Percentiles rank a stretch among this genome's conserved stretches.
phyloP scores from a whole-genome alignment of 2,797 vertebrate species.

The Rhabdophis nuchalis region DNA sequence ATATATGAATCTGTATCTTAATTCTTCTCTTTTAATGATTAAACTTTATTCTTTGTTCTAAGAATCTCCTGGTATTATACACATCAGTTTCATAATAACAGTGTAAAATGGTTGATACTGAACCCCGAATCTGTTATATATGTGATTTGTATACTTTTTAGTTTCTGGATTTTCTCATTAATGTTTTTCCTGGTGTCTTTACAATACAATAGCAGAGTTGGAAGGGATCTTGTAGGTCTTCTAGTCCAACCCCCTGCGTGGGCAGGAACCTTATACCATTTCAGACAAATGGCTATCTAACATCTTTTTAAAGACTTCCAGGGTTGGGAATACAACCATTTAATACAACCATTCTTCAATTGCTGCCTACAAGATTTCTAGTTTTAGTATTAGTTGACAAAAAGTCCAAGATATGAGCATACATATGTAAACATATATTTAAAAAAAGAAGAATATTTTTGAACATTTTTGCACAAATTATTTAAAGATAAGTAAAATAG shows the following conservation, averaged over 20 bases:
- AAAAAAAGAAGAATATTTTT: background rate
- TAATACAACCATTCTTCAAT: background rate
- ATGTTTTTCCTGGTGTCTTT: background rate
- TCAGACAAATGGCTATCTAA: too few relatives aligned
- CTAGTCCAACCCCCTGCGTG: too few relatives aligned
- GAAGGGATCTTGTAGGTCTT: too few relatives aligned
- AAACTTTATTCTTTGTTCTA: background rate
- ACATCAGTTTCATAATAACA: background rate
- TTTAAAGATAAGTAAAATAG: background rate
- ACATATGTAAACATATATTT: background rate
- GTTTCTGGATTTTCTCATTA: background rate
- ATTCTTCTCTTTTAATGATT: background rate
- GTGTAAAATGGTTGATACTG: background rate
- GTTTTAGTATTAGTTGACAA: background rate
- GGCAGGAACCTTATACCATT: too few relatives aligned
- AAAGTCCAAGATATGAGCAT: background rate
- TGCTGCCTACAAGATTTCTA: background rate
- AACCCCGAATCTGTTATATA: background rate
- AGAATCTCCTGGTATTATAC: background rate
- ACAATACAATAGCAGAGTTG: too few relatives aligned
- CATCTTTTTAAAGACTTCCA: too few relatives aligned
- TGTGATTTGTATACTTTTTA: background rate
- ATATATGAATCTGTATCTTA: background rate
- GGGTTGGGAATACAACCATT: too few relatives aligned
- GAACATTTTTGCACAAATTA: background rate